Base-by-base conservation (phyloP, 2,888 invertebrate species). In the Antheraea yamamai region DNA sequence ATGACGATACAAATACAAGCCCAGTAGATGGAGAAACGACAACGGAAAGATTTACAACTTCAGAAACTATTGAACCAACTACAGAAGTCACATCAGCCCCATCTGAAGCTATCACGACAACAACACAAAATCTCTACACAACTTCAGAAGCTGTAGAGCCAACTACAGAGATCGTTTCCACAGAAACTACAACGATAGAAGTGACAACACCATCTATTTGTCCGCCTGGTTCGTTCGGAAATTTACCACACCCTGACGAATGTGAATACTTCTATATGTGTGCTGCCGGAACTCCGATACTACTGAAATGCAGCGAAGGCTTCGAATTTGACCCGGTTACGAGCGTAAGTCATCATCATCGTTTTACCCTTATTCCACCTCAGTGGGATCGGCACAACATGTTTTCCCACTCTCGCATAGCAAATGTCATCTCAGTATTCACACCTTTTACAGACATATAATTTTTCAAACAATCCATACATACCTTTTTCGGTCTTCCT, bases 181-280 rank as follows among this genome's bases (percentile, higher is more conserved):
- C 30, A 8, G 75, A 72, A 23, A 74, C 74, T 0, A 75, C 76
- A 4, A 75, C 78, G 18, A 66, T 61, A 39, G 47, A 14, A 10
- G 58, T 64, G 23, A 72, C 73, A 4, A 73, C 39, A 1, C 70
- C 66, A 2, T 66, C 79, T 0, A 23, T 85, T 20, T 88, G 87
- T 68, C 78, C 82, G 6, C 75, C 81, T 2, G 86, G 81, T 8
- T 77, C 77, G 0, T 81, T 83, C 16, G 87, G 85, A 23, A 82
- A 83, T 16, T 64, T 86, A 0, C 77, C 88, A 0, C 81, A 88
- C 58, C 87, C 87, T 0, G 75, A 79, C 0, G 75, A 78, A 16
- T 89, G 89, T 75, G 73, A 82, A 61, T 76, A 77, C 0, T 89
- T 82, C 76, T 88, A 84, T 47, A 74, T 88, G 74, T 88, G 88